Base-by-base conservation (phyloP, 2,797 vertebrate species). In the Telmatherina bonti region DNA sequence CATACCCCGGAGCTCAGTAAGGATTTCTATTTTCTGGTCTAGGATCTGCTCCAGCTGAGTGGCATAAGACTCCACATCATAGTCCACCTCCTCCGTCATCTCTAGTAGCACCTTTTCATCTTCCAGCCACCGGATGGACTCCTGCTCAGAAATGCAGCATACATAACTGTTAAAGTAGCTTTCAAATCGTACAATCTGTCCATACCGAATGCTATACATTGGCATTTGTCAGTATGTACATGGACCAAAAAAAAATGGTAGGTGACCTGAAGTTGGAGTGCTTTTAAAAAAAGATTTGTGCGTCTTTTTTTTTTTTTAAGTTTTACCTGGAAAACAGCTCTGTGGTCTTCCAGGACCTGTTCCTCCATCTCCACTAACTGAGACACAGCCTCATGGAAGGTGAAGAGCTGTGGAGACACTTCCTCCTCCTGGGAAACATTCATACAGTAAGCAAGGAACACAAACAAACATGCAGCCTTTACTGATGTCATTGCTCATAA, bases 301-400 rank as follows among this genome's bases (percentile, higher is more conserved):
- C 18, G 51, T 27, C n/a, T n/a, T n/a, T n/a, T n/a, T n/a, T n/a
- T n/a, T 6, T 9, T 16, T 27, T 2, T 52, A 6, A 26, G n/a
- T 29, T 54, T 84, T 89, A 99, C 98, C 97, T 99, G 96, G 90
- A 99, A 99, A 74, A 98, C 97, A 68, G 96, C 93, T 62, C 97
- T 94, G 89, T 99, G 98, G 84, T 98, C 96, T 93, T 99, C 98
- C 70, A 98, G 94, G 52, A 99, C 96, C 84, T 98, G 97, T 73
- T 99, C 98, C 87, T 99, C 97, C 97, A 99, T 99, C 92, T 99
- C 97, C 31, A 99, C 97, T 90, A 99, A 94, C 78, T 99, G 98
- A 70, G 98, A 99, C 62, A 99, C 97, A 0, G 97, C 97, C 93
- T 99, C 97, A 2, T 99, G 98, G 82, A 99, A 99, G 80, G 95